phyloP scores from a whole-genome alignment of 2,888 invertebrate species.

The Ptychoptera albimana region DNA sequence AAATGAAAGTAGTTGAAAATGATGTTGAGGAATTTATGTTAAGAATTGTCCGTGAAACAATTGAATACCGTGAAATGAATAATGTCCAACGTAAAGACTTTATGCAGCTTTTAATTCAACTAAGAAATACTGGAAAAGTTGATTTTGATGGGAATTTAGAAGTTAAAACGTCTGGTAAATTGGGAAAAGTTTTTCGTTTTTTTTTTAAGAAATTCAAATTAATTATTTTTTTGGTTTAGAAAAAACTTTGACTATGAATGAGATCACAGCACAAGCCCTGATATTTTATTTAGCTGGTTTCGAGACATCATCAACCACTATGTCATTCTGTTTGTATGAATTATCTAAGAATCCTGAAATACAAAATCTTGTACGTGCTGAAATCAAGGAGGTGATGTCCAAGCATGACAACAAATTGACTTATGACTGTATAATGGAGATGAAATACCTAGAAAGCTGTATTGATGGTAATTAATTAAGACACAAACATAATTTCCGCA shows the following conservation, averaged over 20 bases:
- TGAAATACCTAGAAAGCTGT: conserved; percentile 29
- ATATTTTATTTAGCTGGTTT: conserved; percentile 33
- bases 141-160: neutral
- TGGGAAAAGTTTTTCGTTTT: too few relatives aligned
- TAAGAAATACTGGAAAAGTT: conserved; percentile 1
- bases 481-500: neutral
- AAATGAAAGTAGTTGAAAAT: conserved; percentile 6
- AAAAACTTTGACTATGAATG: neutral
- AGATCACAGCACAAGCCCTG: conserved; percentile 11
- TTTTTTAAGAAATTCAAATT: neutral
- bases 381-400: conserved; percentile 22
- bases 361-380: conserved; percentile 24
- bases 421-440: conserved; percentile 25
- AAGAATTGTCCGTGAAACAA: conserved; percentile 8
- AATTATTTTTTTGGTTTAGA: too few relatives aligned
- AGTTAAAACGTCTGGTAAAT: neutral
- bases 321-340: conserved; percentile 29
- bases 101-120: conserved; percentile 10
- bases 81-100: conserved; percentile 12
- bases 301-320: conserved; percentile 29
- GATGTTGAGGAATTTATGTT: conserved; percentile 8
- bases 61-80: conserved; percentile 9
- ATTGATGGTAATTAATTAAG: conserved; percentile 19
- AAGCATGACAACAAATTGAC: conserved; percentile 21
- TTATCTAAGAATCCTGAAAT: conserved; percentile 27